A percentile compares a stretch with the other conserved stretches of the same genome.
These are phyloP conservation scores for Leuciscus idus DNA, from an alignment of 2,113 vertebrate species.

Conservation along the genomic window DNA sequence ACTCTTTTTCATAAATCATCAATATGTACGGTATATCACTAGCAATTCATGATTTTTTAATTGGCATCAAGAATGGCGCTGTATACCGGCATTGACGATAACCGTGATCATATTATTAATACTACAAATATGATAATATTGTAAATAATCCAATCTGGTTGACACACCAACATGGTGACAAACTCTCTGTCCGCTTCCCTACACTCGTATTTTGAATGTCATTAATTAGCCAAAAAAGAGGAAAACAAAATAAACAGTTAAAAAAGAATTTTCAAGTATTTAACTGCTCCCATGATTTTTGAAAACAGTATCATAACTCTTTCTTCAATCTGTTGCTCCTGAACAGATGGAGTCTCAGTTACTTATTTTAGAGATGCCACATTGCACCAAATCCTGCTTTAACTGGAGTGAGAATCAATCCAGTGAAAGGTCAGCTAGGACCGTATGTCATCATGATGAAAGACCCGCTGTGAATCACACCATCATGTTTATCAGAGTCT, in stretches of 20 bases:
- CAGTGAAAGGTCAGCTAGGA: conserved; percentile 50
- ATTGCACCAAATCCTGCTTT: conserved; percentile 39
- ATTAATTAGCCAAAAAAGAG: no score
- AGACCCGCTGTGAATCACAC: conserved; percentile 46
- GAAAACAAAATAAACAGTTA: no score
- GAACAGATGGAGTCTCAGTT: conserved; percentile 33
- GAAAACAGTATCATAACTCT: background rate
- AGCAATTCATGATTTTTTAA: background rate
- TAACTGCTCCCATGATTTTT: background rate
- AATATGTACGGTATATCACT: background rate
- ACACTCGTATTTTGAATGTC: no score
- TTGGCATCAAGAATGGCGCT: background rate
- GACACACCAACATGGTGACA: no score
- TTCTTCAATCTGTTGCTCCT: conserved; percentile 5
- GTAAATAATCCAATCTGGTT: background rate
- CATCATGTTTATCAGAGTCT: conserved; percentile 43
- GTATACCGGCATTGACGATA: background rate
- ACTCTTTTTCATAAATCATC: background rate
- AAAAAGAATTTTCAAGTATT: background rate
- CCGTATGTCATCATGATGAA: conserved; percentile 55
- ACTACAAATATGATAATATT: background rate
- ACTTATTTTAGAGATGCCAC: conserved; percentile 50
- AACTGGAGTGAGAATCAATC: conserved; percentile 53
- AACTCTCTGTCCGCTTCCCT: no score
- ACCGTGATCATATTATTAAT: background rate